These are phyloP conservation scores for Blastomussa wellsi DNA, from an alignment of 92 coral and sea anemone genomes.

Conservation along the genomic window DNA sequence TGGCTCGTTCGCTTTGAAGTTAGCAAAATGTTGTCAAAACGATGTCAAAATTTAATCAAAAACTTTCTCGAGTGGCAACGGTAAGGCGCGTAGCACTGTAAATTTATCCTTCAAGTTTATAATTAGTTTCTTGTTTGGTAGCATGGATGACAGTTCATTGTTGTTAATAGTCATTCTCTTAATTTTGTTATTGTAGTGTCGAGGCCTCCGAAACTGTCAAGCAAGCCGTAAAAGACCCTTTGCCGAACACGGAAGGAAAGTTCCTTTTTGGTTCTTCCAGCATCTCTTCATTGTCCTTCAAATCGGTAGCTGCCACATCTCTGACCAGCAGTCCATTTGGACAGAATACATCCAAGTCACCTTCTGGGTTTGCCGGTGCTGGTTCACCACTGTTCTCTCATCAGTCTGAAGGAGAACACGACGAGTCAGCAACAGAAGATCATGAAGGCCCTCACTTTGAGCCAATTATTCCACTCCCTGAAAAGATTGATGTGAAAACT, in stretches of 20 bases:
- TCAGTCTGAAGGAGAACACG: slow-evolving; percentile 18
- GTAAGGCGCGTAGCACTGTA: too few species aligned
- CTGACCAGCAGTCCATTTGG: slow-evolving; percentile 31
- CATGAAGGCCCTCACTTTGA: slow-evolving; percentile 79
- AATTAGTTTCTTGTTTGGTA: background rate
- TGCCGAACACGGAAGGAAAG: background rate
- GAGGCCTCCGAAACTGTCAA: background rate
- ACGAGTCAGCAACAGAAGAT: slow-evolving; percentile 29
- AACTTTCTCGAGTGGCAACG: too few species aligned
- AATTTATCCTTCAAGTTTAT: background rate
- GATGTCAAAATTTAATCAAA: too few species aligned
- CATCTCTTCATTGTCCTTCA: slow-evolving; percentile 73
- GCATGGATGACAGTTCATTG: background rate
- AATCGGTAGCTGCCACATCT: slow-evolving; percentile 73
- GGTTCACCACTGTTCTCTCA: slow-evolving; percentile 62
- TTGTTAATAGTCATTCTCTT: background rate
- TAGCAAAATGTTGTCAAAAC: too few species aligned
- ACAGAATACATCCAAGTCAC: slow-evolving; percentile 48
- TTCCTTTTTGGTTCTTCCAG: slow-evolving; percentile 85
- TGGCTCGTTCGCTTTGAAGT: too few species aligned
- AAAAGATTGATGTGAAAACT: slow-evolving; percentile 68
- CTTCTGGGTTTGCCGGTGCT: slow-evolving; percentile 60
- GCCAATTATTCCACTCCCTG: slow-evolving; percentile 89
- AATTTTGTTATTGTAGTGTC: slow-evolving; percentile 6
- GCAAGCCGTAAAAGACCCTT: background rate